Percentiles rank a stretch among this genome's conserved stretches.
These are phyloP conservation scores for Apocheima hispidaria DNA, from an alignment of 2,888 invertebrate genomes.

Conservation along the genomic window DNA sequence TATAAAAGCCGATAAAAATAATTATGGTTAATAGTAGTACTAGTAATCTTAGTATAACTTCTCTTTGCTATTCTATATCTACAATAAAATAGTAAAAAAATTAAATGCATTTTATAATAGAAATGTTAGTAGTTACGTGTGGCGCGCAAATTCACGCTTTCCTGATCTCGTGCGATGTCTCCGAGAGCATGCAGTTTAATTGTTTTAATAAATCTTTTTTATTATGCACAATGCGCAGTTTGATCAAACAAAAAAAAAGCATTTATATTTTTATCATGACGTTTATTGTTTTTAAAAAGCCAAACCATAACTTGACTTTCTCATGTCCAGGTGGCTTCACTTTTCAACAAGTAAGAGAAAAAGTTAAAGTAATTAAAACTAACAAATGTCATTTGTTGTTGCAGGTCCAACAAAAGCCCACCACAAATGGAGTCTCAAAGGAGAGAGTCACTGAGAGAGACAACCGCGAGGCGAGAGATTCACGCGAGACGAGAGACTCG, in stretches of 20 bases:
- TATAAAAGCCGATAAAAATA: too few species aligned
- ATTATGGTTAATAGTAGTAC: too few species aligned
- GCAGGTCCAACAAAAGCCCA: slow-evolving; percentile 81
- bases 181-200: slow-evolving; percentile 37
- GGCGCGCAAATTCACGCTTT: slow-evolving; percentile 70
- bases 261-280: neutral
- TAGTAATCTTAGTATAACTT: too few species aligned
- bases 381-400: slow-evolving; percentile 57
- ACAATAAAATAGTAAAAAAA: neutral
- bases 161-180: slow-evolving; percentile 55
- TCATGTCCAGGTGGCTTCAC: too few species aligned
- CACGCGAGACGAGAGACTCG: slow-evolving; percentile 11
- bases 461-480: slow-evolving; percentile 49
- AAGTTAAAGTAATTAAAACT: neutral
- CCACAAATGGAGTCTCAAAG: slow-evolving; percentile 79
- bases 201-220: slow-evolving; percentile 26
- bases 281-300: neutral
- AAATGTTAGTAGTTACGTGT: slow-evolving; percentile 42
- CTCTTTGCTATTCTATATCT: too few species aligned
- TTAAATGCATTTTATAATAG: slow-evolving; percentile 27
- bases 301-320: too few species aligned
- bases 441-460: slow-evolving; percentile 72
- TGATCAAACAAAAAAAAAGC: neutral
- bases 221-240: neutral
- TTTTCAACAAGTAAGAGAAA: too few species aligned